phyloP scores from a whole-genome alignment of 2,797 vertebrate species.

The Sebastes paucispinis region DNA sequence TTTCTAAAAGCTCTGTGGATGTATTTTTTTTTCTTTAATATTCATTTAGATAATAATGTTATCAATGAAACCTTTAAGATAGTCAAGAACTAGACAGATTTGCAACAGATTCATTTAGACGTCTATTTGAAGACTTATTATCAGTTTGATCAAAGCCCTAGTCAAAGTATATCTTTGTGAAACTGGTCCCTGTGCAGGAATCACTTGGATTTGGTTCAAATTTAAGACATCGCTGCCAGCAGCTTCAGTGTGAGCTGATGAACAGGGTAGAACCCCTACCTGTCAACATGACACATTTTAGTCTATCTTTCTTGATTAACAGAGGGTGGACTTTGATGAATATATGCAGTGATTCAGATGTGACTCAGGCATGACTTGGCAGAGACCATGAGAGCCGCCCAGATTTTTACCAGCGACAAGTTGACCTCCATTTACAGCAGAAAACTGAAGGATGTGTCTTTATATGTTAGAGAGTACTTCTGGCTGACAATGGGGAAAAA shows the following conservation, averaged over 20 bases:
- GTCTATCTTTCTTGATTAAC: slow-evolving; percentile 14
- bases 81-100: neutral
- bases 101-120: neutral
- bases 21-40: neutral
- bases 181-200: neutral
- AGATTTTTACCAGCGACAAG: neutral
- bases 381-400: neutral
- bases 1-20: too few relatives aligned
- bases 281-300: slow-evolving; percentile 40
- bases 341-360: slow-evolving; percentile 3
- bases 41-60: neutral
- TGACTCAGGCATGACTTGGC: slow-evolving; percentile 19
- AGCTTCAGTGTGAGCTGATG: neutral
- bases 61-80: neutral
- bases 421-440: slow-evolving; percentile 5
- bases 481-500: neutral
- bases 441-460: neutral
- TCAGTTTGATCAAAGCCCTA: neutral
- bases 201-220: neutral
- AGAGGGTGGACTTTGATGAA: slow-evolving; percentile 56
- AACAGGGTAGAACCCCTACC: neutral
- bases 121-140: neutral
- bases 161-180: neutral
- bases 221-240: neutral
- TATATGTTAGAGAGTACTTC: neutral